These are phyloP conservation scores for Gallinago paraguaiae DNA, from an alignment of 2,113 vertebrate species.

Conservation along the genomic window DNA sequence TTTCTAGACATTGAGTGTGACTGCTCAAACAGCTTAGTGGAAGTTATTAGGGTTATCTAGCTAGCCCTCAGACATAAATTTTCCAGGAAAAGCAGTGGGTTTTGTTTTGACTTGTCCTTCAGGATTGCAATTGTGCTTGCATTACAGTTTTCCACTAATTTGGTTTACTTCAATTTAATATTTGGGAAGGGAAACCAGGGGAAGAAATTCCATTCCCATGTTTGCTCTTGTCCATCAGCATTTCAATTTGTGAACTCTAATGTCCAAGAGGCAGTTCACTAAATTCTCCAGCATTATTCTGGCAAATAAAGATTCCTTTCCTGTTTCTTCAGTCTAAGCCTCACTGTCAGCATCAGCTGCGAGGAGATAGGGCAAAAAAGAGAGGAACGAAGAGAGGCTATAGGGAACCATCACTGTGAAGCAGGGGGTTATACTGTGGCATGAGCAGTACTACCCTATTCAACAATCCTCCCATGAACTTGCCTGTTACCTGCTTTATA, in stretches of 20 bases:
- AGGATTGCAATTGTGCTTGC: not conserved
- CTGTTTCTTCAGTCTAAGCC: not conserved
- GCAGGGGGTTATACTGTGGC: accelerated
- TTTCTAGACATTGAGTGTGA: not conserved
- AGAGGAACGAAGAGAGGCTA: not conserved
- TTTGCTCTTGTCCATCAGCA: not conserved
- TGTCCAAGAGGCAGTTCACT: not conserved
- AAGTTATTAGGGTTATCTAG: not conserved
- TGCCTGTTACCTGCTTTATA: not conserved
- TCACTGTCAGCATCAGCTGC: not conserved
- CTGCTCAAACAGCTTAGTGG: not conserved
- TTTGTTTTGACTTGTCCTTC: not conserved
- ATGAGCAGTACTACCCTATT: accelerated
- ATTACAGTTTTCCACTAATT: not conserved
- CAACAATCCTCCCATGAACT: not conserved
- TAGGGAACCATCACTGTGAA: not conserved
- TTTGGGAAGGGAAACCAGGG: not conserved
- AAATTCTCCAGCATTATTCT: not conserved
- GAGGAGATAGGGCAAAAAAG: not conserved
- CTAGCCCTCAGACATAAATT: not conserved
- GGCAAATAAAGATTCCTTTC: not conserved
- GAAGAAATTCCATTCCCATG: not conserved
- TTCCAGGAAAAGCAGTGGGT: not conserved
- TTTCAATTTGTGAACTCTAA: not conserved
- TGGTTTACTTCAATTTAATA: not conserved